phyloP scores from a whole-genome alignment of 64 coral and sea anemone species.

The Pachyseris speciosa region DNA sequence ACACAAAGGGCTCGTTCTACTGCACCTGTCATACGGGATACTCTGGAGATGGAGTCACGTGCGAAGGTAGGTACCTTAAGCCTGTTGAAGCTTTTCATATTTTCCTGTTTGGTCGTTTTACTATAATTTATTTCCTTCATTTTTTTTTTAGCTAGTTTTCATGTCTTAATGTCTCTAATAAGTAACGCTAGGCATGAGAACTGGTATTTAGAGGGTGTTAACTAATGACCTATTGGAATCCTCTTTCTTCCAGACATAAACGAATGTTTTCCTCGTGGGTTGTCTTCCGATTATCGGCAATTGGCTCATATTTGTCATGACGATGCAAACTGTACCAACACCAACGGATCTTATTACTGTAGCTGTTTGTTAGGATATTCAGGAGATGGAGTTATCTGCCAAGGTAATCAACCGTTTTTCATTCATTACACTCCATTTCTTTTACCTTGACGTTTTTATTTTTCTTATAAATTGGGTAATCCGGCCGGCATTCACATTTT shows the following conservation, averaged over 20 bases:
- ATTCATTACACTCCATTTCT: not conserved
- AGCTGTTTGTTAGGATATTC: constrained; percentile 79
- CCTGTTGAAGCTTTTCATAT: no score
- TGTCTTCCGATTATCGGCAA: constrained; percentile 47
- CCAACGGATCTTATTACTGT: constrained; percentile 85
- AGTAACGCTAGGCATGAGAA: no score
- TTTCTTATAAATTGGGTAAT: no score
- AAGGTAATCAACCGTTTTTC: constrained; percentile 26
- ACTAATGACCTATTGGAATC: no score
- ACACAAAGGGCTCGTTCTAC: constrained; percentile 65
- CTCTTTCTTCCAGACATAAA: constrained; percentile 56
- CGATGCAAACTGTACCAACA: constrained; percentile 88
- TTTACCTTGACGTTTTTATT: no score
- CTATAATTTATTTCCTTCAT: no score
- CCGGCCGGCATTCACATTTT: no score
- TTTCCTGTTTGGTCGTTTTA: no score
- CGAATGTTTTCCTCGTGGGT: constrained; percentile 64
- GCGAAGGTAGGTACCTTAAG: not conserved
- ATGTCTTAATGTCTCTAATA: no score
- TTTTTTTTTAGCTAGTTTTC: no score
- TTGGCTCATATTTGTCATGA: constrained; percentile 75
- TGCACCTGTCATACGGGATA: constrained; percentile 59
- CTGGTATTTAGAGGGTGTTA: no score
- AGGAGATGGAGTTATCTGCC: constrained; percentile 74
- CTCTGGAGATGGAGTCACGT: constrained; percentile 59